These are phyloP conservation scores for Elmis aenea DNA, from an alignment of 2,888 invertebrate species.

Conservation along the genomic window DNA sequence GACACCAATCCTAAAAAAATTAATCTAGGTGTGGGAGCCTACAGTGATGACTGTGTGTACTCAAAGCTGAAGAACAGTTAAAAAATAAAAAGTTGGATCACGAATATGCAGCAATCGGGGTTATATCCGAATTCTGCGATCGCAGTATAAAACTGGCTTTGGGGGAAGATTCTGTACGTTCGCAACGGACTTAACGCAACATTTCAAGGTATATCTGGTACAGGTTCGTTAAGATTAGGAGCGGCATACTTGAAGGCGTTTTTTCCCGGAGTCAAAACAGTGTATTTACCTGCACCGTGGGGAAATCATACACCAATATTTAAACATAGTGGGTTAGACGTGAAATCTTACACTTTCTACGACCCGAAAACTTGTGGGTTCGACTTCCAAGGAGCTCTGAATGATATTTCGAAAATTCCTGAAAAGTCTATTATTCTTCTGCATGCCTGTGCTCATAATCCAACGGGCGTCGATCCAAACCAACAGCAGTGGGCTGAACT, in stretches of 20 bases:
- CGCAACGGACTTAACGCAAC: conserved; percentile 65
- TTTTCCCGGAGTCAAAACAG: conserved; percentile 72
- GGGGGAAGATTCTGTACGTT: conserved; percentile 69
- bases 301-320: conserved; percentile 97
- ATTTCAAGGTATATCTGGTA: conserved; percentile 92
- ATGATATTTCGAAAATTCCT: conserved; percentile 89
- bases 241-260: conserved; percentile 80
- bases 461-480: conserved; percentile 90
- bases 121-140: conserved; percentile 77
- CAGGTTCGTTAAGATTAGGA: conserved; percentile 92
- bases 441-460: conserved; percentile 98
- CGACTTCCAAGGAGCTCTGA: conserved; percentile 82
- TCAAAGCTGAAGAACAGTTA: conserved; percentile 76
- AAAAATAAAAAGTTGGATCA: conserved; percentile 70
- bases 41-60: conserved; percentile 93
- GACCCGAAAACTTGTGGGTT: conserved; percentile 90
- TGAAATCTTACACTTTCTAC: conserved; percentile 91
- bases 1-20: conserved; percentile 91
- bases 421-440: conserved; percentile 83
- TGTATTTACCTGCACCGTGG: conserved; percentile 94
- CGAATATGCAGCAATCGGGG: conserved; percentile 92
- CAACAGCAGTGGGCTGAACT: conserved; percentile 87
- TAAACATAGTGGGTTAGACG: conserved; percentile 77
- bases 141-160: conserved; percentile 84
- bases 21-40: conserved; percentile 94